A percentile compares a stretch with the other conserved stretches of the same genome.
Evolutionary conservation across 2,888 invertebrate genomes (phyloP).

Genomic region (Dascillus cervinus): DNA sequence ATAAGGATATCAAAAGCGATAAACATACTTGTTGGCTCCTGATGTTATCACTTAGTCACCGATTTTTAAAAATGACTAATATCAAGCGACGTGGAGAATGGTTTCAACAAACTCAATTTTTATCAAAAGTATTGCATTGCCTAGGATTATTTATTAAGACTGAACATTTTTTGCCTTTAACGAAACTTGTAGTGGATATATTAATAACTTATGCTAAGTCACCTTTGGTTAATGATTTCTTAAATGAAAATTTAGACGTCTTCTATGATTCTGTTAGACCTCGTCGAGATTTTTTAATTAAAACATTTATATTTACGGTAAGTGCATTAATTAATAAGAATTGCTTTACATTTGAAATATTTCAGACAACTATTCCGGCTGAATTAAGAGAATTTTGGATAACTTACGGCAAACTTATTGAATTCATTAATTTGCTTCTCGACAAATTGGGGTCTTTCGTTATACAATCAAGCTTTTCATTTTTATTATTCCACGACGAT

Average conservation of each 20-base stretch:
- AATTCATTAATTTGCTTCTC: background rate
- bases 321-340: background rate
- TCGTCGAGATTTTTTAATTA: no score
- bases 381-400: background rate
- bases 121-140: background rate
- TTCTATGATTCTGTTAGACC: background rate
- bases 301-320: no score
- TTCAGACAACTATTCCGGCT: background rate
- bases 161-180: background rate
- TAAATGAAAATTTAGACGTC: background rate
- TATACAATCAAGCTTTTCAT: background rate
- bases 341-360: background rate
- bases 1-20: background rate
- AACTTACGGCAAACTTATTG: background rate
- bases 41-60: no score
- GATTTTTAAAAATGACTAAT: no score
- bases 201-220: background rate
- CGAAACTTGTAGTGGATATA: background rate
- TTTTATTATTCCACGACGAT: background rate
- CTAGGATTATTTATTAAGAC: background rate
- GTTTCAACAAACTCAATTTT: background rate
- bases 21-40: no score
- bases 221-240: background rate
- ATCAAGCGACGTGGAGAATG: no score
- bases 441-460: background rate